Percentiles rank a stretch among this genome's conserved stretches.
phyloP scores from a whole-genome alignment of 2,113 vertebrate species.

The Nyctibius bracteatus region DNA sequence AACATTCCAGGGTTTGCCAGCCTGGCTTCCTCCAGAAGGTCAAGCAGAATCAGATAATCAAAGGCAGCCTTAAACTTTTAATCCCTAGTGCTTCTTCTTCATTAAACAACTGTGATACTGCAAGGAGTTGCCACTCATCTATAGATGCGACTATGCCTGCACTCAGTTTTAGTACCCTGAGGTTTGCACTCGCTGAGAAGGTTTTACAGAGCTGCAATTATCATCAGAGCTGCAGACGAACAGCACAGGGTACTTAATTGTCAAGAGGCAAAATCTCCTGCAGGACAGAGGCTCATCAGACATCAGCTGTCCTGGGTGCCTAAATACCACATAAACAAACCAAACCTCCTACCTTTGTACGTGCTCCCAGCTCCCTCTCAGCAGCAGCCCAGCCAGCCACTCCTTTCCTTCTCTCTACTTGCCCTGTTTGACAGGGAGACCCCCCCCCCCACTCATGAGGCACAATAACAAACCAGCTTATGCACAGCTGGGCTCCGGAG shows the following conservation, averaged over 20 bases:
- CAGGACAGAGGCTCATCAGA: not conserved
- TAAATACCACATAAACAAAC: not conserved
- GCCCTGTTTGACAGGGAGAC: not conserved
- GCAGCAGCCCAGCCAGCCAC: not conserved
- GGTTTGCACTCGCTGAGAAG: not conserved
- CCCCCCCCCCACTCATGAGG: fast-evolving
- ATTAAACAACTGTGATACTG: not conserved
- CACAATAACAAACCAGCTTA: not conserved
- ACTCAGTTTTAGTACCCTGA: not conserved
- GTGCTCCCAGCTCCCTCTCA: not conserved
- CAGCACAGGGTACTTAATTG: not conserved
- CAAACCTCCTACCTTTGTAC: not conserved
- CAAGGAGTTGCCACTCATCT: not conserved
- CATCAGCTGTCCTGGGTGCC: not conserved
- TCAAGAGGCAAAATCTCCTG: not conserved
- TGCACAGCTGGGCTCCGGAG: not conserved
- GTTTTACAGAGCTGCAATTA: not conserved
- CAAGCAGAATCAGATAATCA: not conserved
- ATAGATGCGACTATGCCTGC: not conserved
- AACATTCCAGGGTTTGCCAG: not conserved
- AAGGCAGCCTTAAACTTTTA: not conserved
- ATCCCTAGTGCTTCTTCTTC: not conserved
- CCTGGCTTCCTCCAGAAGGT: not conserved
- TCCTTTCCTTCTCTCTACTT: not conserved
- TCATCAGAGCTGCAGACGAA: conserved; percentile 2